Conservation (phyloP, 37 sponge, comb jelly and placozoan species). For the Lycopodina hypogea region DNA sequence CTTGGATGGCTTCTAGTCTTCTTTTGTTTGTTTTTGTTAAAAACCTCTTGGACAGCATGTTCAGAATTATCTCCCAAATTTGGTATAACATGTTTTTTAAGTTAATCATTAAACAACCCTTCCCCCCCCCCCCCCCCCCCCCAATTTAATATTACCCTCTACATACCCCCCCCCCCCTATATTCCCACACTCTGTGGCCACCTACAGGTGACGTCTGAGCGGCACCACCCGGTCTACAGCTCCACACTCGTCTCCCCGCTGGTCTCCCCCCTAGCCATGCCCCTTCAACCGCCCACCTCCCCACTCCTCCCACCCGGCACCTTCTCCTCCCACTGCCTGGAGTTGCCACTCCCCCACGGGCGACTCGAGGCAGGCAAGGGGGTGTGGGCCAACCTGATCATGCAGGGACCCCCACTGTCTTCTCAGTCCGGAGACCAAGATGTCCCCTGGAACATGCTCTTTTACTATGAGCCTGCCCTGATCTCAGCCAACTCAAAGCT, state of each 20-base stretch:
- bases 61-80: too few relatives aligned
- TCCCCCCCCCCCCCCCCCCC: too few relatives aligned
- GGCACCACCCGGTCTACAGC: conserved; percentile 23
- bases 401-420: conserved; percentile 17
- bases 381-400: conserved; percentile 10
- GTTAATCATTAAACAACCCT: too few relatives aligned
- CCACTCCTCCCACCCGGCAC: conserved; percentile 7
- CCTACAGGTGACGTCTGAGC: neutral
- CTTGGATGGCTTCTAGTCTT: too few relatives aligned
- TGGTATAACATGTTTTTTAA: too few relatives aligned
- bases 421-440: neutral
- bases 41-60: too few relatives aligned
- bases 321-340: conserved; percentile 20
- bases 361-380: conserved; percentile 48
- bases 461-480: conserved; percentile 44
- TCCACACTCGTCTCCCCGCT: conserved; percentile 29
- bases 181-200: too few relatives aligned
- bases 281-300: conserved; percentile 5
- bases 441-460: conserved; percentile 35
- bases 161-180: too few relatives aligned
- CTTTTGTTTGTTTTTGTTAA: too few relatives aligned
- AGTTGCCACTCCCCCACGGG: conserved; percentile 36
- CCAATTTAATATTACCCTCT: too few relatives aligned
- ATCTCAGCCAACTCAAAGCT: conserved; percentile 33
- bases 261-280: conserved; percentile 5